Evolutionary conservation across 2,888 invertebrate genomes (phyloP), one percentile per base, ranked within the genome.

Genomic region (Subacronicta megacephala): DNA sequence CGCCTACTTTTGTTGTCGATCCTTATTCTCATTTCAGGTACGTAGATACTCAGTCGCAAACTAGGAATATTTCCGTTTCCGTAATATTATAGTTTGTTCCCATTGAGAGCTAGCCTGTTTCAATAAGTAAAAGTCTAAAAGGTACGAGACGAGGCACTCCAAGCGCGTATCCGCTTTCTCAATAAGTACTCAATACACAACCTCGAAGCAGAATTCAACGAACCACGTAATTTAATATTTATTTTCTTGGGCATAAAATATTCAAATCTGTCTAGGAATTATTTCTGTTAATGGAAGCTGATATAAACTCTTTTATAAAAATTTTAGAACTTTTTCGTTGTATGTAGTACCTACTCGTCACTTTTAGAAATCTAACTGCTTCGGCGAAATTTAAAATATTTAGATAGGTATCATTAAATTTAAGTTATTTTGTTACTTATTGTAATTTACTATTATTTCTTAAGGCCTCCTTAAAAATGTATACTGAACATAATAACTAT

Each of bases 161-260:
- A 17, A 16, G 16, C 18, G 7, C 31, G 13, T 38, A 26, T 35
- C 44, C 16, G 9, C n/a, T 40, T n/a, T 44, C 36, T 62, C 56
- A 56, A 45, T 38, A 18, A 17, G 6, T 69, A 63, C 16, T 33
- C 31, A 17, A 17, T 45, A 45, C 20, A 17, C 37, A 16, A 49
- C 23, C 26, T 36, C 36, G 20, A 45, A 41, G 20, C 29, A 50
- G 37, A 52, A 51, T 15, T 45, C 64, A 70, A n/a, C 52, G 71
- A 70, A 43, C 52, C 64, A 37, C 3, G 51, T 52, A 58, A 58
- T 54, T 47, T 63, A 47, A 18, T 61, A 58, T 54, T 47, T 63
- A 47, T 26, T 61, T 63, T 17, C 26, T 36, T 12, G 6, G 23
- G 23, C 9, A 23, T 23, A 7, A 26, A n/a, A 23, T 58, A 44